phyloP scores from a whole-genome alignment of 1,140 invertebrate species.

The Rhynchophorus ferrugineus region DNA sequence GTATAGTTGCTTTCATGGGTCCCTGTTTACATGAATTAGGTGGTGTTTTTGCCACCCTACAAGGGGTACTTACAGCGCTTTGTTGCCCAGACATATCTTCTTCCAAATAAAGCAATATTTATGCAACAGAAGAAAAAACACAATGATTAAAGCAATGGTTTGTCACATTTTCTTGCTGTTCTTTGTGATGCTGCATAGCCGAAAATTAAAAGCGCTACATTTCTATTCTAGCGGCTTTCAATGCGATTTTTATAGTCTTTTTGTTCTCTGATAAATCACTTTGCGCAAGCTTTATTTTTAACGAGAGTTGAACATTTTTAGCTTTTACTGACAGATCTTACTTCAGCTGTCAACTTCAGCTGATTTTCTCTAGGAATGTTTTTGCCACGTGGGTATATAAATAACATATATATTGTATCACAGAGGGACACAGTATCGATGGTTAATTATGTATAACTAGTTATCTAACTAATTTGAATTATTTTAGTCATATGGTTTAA shows the following conservation, averaged over 20 bases:
- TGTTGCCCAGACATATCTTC: conserved; percentile 29
- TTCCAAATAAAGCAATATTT: conserved; percentile 8
- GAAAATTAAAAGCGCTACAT: background rate
- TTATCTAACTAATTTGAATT: no score
- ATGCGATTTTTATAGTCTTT: background rate
- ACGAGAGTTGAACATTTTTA: no score
- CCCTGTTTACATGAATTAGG: conserved; percentile 59
- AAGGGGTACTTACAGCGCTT: conserved; percentile 34
- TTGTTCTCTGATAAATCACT: conserved; percentile 3
- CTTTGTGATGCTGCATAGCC: background rate
- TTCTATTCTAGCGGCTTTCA: background rate
- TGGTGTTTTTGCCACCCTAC: conserved; percentile 59
- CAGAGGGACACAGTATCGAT: no score
- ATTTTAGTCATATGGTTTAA: no score
- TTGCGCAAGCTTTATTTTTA: conserved; percentile 15
- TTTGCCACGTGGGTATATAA: background rate
- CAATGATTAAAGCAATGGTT: background rate
- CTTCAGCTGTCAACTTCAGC: background rate
- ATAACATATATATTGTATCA: no score
- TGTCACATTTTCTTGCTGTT: background rate
- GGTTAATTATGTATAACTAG: no score
- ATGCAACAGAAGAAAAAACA: conserved; percentile 8
- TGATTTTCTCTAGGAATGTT: background rate
- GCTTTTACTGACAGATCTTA: background rate
- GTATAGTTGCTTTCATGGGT: conserved; percentile 64